phyloP scores from a whole-genome alignment of 2,113 vertebrate genomes.

The Syngnathoides biaculeatus region DNA sequence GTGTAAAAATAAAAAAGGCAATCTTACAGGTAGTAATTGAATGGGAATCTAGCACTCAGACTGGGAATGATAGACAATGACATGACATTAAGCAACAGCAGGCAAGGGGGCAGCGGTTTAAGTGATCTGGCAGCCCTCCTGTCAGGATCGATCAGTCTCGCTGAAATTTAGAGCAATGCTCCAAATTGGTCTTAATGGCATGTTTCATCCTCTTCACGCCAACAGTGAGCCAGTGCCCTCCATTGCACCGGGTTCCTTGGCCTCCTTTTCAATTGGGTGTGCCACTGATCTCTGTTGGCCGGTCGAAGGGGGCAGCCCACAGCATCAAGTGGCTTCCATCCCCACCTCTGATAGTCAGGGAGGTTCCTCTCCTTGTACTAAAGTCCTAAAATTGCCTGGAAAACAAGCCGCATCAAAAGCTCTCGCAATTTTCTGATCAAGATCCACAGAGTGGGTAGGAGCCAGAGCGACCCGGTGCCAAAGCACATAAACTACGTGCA shows the following conservation, averaged over 20 bases:
- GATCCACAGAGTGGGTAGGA: slow-evolving; percentile 35
- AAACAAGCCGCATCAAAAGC: slow-evolving; percentile 31
- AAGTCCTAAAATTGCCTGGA: slow-evolving; percentile 40
- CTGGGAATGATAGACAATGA: slow-evolving; percentile 68
- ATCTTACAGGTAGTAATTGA: slow-evolving; percentile 70
- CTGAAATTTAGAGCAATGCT: slow-evolving; percentile 77
- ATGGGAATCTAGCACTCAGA: slow-evolving; percentile 58
- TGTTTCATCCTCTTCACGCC: slow-evolving; percentile 71
- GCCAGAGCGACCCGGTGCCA: slow-evolving; percentile 27
- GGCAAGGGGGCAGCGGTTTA: slow-evolving; percentile 70
- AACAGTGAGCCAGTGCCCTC: slow-evolving; percentile 68
- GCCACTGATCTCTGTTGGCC: slow-evolving; percentile 69
- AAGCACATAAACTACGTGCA: neutral
- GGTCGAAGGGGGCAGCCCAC: slow-evolving; percentile 47
- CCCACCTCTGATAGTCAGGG: slow-evolving; percentile 49
- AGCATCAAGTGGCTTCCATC: slow-evolving; percentile 55
- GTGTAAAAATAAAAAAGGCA: slow-evolving; percentile 68
- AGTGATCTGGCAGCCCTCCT: slow-evolving; percentile 77
- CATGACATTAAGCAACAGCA: slow-evolving; percentile 71
- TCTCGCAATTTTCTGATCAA: slow-evolving; percentile 43
- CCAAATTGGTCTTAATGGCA: slow-evolving; percentile 77
- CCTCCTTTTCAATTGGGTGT: slow-evolving; percentile 67
- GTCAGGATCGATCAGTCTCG: slow-evolving; percentile 77
- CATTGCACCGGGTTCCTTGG: slow-evolving; percentile 63
- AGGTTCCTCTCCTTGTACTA: slow-evolving; percentile 38